Evolutionary conservation across 1,140 invertebrate species (phyloP).

Genomic region (Polypedilum pembai): DNA sequence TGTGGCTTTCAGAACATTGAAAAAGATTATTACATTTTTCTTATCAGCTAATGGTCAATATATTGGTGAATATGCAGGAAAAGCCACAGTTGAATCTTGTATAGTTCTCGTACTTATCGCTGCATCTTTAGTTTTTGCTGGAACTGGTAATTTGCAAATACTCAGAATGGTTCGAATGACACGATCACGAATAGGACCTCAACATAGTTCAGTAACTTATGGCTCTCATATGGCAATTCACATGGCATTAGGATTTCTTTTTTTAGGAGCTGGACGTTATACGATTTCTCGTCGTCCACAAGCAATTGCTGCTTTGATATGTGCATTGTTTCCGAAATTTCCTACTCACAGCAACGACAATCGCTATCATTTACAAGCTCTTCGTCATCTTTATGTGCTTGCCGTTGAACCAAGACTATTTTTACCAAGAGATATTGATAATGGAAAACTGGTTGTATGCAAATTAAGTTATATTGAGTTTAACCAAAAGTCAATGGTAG

Average conservation of each 20-base stretch:
- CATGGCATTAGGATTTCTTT: constrained; percentile 85
- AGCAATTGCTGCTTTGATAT: constrained; percentile 79
- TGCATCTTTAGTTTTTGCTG: constrained; percentile 65
- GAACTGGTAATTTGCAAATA: constrained; percentile 83
- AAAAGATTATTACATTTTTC: constrained; percentile 39
- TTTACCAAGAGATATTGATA: constrained; percentile 77
- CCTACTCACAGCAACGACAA: constrained; percentile 95
- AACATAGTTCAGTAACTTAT: constrained; percentile 66
- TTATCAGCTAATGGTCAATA: constrained; percentile 51
- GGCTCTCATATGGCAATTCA: constrained; percentile 91
- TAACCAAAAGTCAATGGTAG: constrained; percentile 35
- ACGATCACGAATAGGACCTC: constrained; percentile 59
- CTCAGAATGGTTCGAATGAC: constrained; percentile 78
- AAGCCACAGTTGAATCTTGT: constrained; percentile 82
- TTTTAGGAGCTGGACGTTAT: constrained; percentile 86
- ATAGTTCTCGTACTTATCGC: constrained; percentile 70
- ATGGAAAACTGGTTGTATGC: constrained; percentile 69
- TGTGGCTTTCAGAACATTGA: constrained; percentile 67
- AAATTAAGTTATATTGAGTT: constrained; percentile 43
- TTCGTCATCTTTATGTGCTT: constrained; percentile 90
- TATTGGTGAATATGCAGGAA: constrained; percentile 78
- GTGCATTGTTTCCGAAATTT: constrained; percentile 93
- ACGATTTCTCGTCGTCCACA: constrained; percentile 76
- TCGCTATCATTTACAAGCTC: constrained; percentile 87
- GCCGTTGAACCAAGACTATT: constrained; percentile 83